Evolutionary conservation across 2,888 invertebrate species (phyloP), one percentile per base, ranked within the genome.

Genomic region (Nomada ferruginata): DNA sequence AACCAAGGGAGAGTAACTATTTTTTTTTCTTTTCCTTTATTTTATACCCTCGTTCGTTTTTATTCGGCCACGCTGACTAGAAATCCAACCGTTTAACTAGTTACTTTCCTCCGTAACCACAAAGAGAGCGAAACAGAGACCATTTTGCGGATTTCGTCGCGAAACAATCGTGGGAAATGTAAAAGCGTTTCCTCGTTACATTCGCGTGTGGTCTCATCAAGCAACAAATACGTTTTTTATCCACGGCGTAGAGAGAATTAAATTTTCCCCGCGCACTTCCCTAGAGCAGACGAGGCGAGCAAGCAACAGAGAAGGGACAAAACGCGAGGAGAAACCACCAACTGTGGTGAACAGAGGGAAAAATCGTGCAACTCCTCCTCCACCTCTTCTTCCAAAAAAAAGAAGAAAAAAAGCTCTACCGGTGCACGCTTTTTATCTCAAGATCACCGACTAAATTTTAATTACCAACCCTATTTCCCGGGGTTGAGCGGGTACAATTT

Each of bases 131-230:
- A 65, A 47, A 65, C 60, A 15, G 52, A 76, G 75, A 59, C 61
- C 66, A 64, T 78, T 70, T 85, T 53, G 70, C 59, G 64, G 76
- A 74, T 84, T 82, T 75, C 59, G 26, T 61, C 26, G 66, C 60
- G 66, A 75, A 72, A 79, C 69, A 78, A 76, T 59, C 76, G 76
- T 87, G 84, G 76, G 85, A 85, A 87, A 83, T 76, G 77, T 82
- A 85, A 87, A 87, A 87, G 82, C 86, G 64, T 80, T 84, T 87
- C 74, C 87, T 87, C 82, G 87, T 84, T 84, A 87, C 73, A 74
- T 68, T 59, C 72, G 60, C 23, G 52, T 50, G n/a, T 63, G 55
- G 70, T 15, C 80, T 80, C 84, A 72, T 82, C 85, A 23, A 59
- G 79, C 76, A 44, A 74, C 77, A 84, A 82, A 82, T 84, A 82